phyloP scores from a whole-genome alignment of 2,113 vertebrate species.

The Chloropsis cyanopogon region DNA sequence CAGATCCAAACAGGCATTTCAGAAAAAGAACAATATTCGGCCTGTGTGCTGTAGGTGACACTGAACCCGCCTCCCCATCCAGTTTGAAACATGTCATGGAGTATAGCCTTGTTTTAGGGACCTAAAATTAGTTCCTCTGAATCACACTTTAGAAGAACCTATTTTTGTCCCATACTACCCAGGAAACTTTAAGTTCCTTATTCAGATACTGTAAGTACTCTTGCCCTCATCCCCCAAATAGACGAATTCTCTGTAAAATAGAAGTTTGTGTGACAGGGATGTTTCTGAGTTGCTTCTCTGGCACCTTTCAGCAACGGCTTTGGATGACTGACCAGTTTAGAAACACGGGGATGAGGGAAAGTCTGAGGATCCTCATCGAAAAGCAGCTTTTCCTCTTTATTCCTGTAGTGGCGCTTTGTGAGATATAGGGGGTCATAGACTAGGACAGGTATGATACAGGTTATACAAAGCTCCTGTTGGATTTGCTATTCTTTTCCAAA shows the following conservation, averaged over 20 bases:
- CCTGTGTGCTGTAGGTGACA: background rate
- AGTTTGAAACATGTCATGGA: background rate
- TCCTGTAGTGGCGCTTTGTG: background rate
- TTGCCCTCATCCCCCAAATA: background rate
- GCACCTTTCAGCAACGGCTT: background rate
- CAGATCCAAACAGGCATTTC: background rate
- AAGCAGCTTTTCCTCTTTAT: background rate
- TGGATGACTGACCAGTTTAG: background rate
- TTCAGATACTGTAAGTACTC: background rate
- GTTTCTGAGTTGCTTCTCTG: background rate
- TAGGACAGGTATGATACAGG: background rate
- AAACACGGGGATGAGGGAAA: background rate
- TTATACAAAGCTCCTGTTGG: background rate
- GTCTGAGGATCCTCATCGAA: background rate
- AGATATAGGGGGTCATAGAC: background rate
- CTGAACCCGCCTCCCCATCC: background rate
- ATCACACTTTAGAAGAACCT: slow-evolving; percentile 5
- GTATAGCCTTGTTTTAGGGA: slow-evolving; percentile 15
- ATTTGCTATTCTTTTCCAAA: background rate
- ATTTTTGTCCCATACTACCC: slow-evolving; percentile 26
- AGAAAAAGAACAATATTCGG: background rate
- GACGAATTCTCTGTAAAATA: background rate
- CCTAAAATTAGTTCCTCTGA: slow-evolving; percentile 55
- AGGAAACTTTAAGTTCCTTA: slow-evolving; percentile 10
- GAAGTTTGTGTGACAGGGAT: background rate